phyloP scores from a whole-genome alignment of 2,888 invertebrate species.

The Pinctada fucata region DNA sequence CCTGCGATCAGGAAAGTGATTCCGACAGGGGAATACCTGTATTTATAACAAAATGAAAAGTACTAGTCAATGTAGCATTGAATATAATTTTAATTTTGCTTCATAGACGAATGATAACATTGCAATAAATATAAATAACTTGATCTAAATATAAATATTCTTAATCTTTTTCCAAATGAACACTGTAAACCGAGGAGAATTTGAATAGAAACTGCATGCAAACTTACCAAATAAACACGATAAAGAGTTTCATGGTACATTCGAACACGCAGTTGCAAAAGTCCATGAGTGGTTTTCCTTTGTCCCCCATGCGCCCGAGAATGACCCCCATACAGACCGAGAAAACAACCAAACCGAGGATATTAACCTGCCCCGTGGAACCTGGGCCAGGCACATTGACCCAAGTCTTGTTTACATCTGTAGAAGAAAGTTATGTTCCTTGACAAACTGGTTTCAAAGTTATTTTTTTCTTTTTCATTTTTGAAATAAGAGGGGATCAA shows the following conservation, averaged over 20 bases:
- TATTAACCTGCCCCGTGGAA: constrained; percentile 75
- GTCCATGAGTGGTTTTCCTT: constrained; percentile 87
- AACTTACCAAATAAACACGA: constrained; percentile 94
- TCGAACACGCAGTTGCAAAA: constrained; percentile 93
- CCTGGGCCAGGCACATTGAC: constrained; percentile 1
- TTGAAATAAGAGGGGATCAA: too few relatives aligned
- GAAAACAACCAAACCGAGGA: constrained; percentile 78
- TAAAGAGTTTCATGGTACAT: constrained; percentile 96
- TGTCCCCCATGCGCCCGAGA: constrained; percentile 89
- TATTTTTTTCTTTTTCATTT: too few relatives aligned
- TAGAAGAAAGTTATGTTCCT: background rate
- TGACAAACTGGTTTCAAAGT: too few relatives aligned
- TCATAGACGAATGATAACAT: too few relatives aligned
- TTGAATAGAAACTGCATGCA: background rate
- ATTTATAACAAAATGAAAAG: constrained; percentile 23
- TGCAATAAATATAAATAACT: too few relatives aligned
- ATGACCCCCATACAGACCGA: constrained; percentile 88
- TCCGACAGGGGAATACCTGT: constrained; percentile 72
- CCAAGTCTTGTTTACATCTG: background rate
- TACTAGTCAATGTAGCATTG: too few relatives aligned
- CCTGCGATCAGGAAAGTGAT: constrained; percentile 82
- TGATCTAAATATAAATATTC: too few relatives aligned
- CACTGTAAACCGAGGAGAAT: too few relatives aligned
- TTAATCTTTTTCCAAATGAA: background rate
- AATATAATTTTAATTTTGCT: too few relatives aligned